phyloP scores from a whole-genome alignment of 2,888 invertebrate species.

The Alloplasta piceator region DNA sequence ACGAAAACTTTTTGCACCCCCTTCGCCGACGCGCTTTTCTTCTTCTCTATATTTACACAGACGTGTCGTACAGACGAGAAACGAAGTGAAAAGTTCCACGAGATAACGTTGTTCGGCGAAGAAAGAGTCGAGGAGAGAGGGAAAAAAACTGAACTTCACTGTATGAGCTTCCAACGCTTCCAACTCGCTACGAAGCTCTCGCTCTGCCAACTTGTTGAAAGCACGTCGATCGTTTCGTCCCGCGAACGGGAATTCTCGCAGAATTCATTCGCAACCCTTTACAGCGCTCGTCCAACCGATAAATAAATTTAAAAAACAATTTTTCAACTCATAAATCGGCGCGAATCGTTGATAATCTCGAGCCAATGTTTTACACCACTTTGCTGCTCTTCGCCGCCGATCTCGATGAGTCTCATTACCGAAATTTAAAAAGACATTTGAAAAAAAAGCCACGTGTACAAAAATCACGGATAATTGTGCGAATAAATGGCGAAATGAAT shows the following conservation, averaged over 20 bases:
- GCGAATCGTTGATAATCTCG: slow-evolving; percentile 14
- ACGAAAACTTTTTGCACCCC: slow-evolving; percentile 5
- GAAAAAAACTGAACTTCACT: too few species aligned
- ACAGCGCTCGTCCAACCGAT: too few species aligned
- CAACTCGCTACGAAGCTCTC: not conserved
- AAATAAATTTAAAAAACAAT: too few species aligned
- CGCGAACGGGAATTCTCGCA: not conserved
- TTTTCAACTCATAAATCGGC: not conserved
- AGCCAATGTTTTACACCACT: slow-evolving; percentile 20
- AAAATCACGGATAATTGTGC: too few species aligned
- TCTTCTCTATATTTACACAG: not conserved
- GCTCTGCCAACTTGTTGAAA: slow-evolving; percentile 38
- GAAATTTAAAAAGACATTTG: not conserved
- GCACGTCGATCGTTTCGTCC: slow-evolving; percentile 20
- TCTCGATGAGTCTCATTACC: slow-evolving; percentile 57
- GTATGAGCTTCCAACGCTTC: too few species aligned
- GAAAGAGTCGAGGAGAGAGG: too few species aligned
- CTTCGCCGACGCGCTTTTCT: not conserved
- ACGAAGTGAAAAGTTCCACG: slow-evolving; percentile 14
- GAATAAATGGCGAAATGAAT: too few species aligned
- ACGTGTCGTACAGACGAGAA: not conserved
- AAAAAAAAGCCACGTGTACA: not conserved
- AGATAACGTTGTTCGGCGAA: not conserved
- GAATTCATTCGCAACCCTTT: not conserved
- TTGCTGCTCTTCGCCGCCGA: slow-evolving; percentile 11